Conservation (phyloP, 30 jellyfish, hydroid and myxozoan species). For the Pelagia noctiluca region DNA sequence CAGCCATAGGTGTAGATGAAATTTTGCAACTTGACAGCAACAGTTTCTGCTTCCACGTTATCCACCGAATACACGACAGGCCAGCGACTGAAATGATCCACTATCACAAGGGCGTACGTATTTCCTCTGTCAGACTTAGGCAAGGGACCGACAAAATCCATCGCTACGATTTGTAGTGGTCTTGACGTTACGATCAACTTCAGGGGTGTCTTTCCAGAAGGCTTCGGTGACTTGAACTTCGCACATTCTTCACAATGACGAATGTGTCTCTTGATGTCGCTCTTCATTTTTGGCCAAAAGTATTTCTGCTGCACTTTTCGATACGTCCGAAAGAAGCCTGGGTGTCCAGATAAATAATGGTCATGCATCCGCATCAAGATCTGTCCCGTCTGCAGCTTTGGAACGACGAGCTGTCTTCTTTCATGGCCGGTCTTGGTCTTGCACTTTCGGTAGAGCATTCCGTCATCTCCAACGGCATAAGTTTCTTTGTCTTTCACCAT, state of each 20-base stretch:
- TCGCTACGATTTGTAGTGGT: slow-evolving; percentile 58
- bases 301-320: slow-evolving; percentile 43
- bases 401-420: slow-evolving; percentile 56
- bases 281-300: slow-evolving; percentile 65
- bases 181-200: slow-evolving; percentile 34
- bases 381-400: slow-evolving; percentile 51
- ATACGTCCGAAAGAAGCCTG: slow-evolving; percentile 62
- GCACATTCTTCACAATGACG: slow-evolving; percentile 62
- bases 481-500: slow-evolving; percentile 35
- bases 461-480: slow-evolving; percentile 43
- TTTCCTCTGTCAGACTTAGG: slow-evolving; percentile 54
- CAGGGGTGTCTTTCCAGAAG: slow-evolving; percentile 61
- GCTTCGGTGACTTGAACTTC: slow-evolving; percentile 43
- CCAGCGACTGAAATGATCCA: slow-evolving; percentile 63
- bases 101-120: slow-evolving; percentile 52
- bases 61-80: slow-evolving; percentile 55
- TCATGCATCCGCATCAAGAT: slow-evolving; percentile 38
- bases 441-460: slow-evolving; percentile 37
- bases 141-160: slow-evolving; percentile 59
- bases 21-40: slow-evolving; percentile 30
- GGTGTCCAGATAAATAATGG: slow-evolving; percentile 38
- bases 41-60: slow-evolving; percentile 52
- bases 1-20: slow-evolving; percentile 51
- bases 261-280: slow-evolving; percentile 45
- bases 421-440: slow-evolving; percentile 33